A percentile compares a stretch with the other conserved stretches of the same genome.
Evolutionary conservation across 2,113 vertebrate species (phyloP).

Genomic region (Heteronetta atricapilla): DNA sequence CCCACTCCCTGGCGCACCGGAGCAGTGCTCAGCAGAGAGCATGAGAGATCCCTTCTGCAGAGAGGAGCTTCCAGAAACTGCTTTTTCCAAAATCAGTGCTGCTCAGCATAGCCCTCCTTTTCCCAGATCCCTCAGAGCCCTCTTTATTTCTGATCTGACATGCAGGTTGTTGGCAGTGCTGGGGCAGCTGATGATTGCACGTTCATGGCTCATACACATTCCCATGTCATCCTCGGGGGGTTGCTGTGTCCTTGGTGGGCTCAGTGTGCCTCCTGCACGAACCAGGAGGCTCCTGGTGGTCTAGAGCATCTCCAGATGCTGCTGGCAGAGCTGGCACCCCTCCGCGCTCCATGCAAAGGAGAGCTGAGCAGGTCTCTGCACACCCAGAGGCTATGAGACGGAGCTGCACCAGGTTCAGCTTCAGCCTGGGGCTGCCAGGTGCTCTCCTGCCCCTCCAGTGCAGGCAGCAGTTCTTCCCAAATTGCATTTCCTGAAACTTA

Average conservation of each 20-base stretch:
- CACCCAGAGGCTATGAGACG: neutral
- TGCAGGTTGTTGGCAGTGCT: neutral
- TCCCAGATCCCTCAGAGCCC: neutral
- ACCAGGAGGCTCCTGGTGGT: neutral
- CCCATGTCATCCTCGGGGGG: neutral
- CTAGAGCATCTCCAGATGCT: neutral
- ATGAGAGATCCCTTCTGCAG: neutral
- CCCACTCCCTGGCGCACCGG: neutral
- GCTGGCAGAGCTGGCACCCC: neutral
- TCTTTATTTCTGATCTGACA: neutral
- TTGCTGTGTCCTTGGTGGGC: neutral
- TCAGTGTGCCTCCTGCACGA: neutral
- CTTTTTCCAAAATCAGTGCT: neutral
- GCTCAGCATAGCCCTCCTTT: neutral
- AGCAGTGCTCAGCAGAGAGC: neutral
- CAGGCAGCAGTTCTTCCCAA: neutral
- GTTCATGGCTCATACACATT: fast-evolving
- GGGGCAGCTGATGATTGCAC: neutral
- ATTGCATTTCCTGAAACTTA: neutral
- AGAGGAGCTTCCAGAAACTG: neutral
- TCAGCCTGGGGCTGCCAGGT: neutral
- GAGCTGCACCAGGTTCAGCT: neutral
- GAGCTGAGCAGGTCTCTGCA: neutral
- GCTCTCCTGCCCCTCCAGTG: fast-evolving
- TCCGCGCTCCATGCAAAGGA: neutral